These are phyloP conservation scores for Cirrhinus mrigala DNA, from an alignment of 2,797 vertebrate species.

Conservation along the genomic window DNA sequence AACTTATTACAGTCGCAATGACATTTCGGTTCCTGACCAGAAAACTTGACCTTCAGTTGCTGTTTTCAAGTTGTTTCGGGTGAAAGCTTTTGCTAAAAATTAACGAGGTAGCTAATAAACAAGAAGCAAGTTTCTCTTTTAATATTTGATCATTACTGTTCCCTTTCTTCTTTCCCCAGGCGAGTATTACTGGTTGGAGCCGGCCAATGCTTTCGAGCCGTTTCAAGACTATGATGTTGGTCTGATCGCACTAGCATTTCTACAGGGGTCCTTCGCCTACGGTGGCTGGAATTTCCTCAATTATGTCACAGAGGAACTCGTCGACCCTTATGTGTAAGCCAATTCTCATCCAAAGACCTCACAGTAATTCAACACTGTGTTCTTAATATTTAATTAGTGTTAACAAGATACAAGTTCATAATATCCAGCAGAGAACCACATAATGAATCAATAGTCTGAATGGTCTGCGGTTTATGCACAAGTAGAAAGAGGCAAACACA, in stretches of 20 bases:
- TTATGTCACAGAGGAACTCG: slow-evolving; percentile 95
- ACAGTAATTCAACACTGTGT: neutral
- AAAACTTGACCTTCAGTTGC: slow-evolving; percentile 5
- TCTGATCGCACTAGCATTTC: slow-evolving; percentile 89
- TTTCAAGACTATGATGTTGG: slow-evolving; percentile 90
- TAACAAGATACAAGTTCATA: neutral
- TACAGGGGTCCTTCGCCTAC: slow-evolving; percentile 94
- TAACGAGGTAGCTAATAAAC: slow-evolving; percentile 12
- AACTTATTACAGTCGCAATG: neutral
- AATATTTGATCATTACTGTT: neutral
- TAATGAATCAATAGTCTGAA: neutral
- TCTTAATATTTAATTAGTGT: slow-evolving; percentile 14
- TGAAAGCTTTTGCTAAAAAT: slow-evolving; percentile 6
- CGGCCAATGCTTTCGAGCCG: slow-evolving; percentile 87
- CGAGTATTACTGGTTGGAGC: slow-evolving; percentile 92
- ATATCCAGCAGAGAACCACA: neutral
- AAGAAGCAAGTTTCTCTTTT: neutral
- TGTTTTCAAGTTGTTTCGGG: neutral
- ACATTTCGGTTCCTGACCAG: neutral
- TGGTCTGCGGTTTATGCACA: neutral
- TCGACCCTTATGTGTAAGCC: slow-evolving; percentile 91
- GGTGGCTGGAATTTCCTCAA: slow-evolving; percentile 97
- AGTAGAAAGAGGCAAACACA: neutral
- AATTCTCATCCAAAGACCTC: slow-evolving; percentile 1
- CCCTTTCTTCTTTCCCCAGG: slow-evolving; percentile 71